Base-by-base conservation (phyloP, 2,113 vertebrate species). In the Gavialis gangeticus region DNA sequence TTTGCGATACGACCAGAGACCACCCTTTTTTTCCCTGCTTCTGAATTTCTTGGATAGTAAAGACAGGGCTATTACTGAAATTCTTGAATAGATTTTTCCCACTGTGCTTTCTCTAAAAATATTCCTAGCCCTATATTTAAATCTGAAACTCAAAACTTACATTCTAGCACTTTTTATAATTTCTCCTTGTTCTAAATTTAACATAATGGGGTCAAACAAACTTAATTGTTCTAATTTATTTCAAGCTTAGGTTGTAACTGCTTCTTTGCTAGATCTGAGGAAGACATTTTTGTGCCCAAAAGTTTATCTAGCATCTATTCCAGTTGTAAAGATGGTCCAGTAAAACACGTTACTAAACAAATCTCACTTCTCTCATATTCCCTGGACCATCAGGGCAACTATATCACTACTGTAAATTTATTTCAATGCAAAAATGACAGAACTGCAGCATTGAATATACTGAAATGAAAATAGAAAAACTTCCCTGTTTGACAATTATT, bases 11-110 rank as follows among this genome's bases (percentile, higher is more conserved):
- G 94, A 95, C 93, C 96, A 97, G 75, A 96, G 96, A 95, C 95
- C 94, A 94, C 93, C 95, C 94, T 84, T 66, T 96, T 96, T 95
- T 95, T 9, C 46, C 46, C 94, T 94, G 92, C 96, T 96, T 96
- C 94, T 95, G 85, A 95, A 96, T 97, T 95, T 96, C 90, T 92
- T 96, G 90, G 90, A 62, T 66, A 91, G 94, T 96, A 93, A 92
- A 93, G 85, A 96, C 96, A 96, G 12, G 46, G 15, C 24, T 73
- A 73, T 46, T 73, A 95, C 92, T 94, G 89, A 95, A 78, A 84
- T 96, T 95, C 85, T 94, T 95, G 85, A 95, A 94, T 90, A 96
- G 89, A 95, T 94, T 96, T 96, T 93, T 95, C 71, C 64, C 92
- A 90, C 82, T 94, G 89, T 96, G 22, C 46, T 95, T 95, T n/a